Percentiles rank a stretch among this genome's conserved stretches.
Evolutionary conservation across 1,140 invertebrate species (phyloP).

Genomic region (Megathymus violae): DNA sequence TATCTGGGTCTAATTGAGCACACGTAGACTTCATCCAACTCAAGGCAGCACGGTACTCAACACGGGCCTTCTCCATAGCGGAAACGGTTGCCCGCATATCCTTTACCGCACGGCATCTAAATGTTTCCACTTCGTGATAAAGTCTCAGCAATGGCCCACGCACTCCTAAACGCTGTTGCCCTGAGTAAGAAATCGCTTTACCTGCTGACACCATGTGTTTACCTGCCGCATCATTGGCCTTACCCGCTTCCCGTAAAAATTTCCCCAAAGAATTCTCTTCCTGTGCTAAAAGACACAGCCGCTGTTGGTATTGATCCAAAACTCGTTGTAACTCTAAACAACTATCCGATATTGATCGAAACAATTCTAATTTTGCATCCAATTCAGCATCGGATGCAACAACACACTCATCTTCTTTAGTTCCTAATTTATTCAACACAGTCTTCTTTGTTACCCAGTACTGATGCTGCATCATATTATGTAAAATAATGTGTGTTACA

Average conservation of each 20-base stretch:
- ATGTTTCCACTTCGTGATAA: constrained; percentile 98
- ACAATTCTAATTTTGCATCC: constrained; percentile 98
- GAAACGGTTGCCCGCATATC: constrained; percentile 96
- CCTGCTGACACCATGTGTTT: constrained; percentile 97
- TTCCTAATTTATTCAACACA: constrained; percentile 96
- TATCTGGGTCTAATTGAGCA: constrained; percentile 98
- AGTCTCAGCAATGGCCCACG: constrained; percentile 94
- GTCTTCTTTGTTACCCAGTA: constrained; percentile 99
- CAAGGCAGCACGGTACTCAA: constrained; percentile 97
- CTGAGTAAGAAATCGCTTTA: constrained; percentile 97
- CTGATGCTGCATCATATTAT: constrained; percentile 93
- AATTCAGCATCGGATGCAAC: constrained; percentile 97
- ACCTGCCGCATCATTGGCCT: constrained; percentile 90
- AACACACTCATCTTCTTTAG: constrained; percentile 99
- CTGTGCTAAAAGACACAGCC: constrained; percentile 96
- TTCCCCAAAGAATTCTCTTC: constrained; percentile 97
- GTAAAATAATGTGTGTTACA: background rate
- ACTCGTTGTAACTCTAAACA: constrained; percentile 94
- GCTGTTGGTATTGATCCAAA: constrained; percentile 97
- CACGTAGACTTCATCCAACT: constrained; percentile 99
- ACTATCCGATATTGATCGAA: constrained; percentile 97
- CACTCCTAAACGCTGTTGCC: constrained; percentile 95
- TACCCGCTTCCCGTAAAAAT: constrained; percentile 97
- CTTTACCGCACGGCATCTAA: constrained; percentile 95
- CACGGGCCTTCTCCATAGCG: constrained; percentile 97